Evolutionary conservation across 2,888 invertebrate species (phyloP), one percentile per base, ranked within the genome.

Genomic region (Perithous albicinctus): DNA sequence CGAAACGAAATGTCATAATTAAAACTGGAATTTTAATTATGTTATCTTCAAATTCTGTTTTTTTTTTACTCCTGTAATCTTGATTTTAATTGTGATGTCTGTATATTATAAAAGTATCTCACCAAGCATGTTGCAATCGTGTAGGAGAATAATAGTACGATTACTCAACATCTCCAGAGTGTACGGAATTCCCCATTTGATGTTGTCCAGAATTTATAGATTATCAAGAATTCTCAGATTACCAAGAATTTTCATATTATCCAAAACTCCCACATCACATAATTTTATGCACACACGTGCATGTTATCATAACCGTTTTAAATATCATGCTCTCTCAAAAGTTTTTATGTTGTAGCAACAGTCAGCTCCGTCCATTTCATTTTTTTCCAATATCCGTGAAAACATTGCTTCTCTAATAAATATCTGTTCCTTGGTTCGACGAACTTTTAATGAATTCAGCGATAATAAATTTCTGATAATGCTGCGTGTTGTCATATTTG

Each of bases 341-440:
- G 32, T 29, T 29, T 48, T 32, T 10, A 29, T 29, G 43, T 32
- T 48, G 51, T 32, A 48, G 12, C 46, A 20, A 26, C 26, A 41
- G 0, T 41, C 12, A 18, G 20, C 20, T 26, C 12, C n/a, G 3
- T 6, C 20, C 18, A 18, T 48, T 2, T 48, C 18, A 18, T 18
- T 48, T 12, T 29, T 29, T 54, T 29, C 29, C n/a, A 3, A 54
- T 59, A 15, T 59, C 56, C 15, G 38, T 38, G 26, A 54, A 20
- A 74, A 51, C 51, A 51, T 51, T 23, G 15, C 10, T 32, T 51
- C 18, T 75, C 23, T 26, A 48, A 69, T 56, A 64, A 56, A 38
- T 26, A 41, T 5, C n/a, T 23, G 23, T 38, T 38, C n/a, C 7
- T 18, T 10, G 8, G 69, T 41, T 38, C 26, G 38, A 41, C 15